A percentile compares a stretch with the other conserved stretches of the same genome.
Conservation (phyloP, 1,140 invertebrate species). For the Steinernema feltiae region DNA sequence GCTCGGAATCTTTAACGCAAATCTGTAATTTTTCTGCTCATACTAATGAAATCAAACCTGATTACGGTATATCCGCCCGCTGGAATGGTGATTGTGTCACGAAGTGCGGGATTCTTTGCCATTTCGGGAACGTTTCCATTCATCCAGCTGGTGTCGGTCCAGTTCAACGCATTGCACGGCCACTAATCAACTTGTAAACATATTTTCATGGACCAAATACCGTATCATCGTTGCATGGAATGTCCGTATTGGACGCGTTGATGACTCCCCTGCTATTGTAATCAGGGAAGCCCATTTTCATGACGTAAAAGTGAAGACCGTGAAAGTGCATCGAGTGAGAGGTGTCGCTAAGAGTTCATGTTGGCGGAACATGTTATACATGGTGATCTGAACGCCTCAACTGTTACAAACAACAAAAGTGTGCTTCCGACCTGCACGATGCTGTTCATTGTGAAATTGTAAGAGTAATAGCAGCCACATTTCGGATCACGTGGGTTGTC, state of each 20-base stretch:
- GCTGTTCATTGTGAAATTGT: constrained; percentile 45
- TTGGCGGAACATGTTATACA: constrained; percentile 54
- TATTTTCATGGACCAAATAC: not conserved
- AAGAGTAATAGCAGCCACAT: constrained; percentile 50
- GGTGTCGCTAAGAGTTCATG: constrained; percentile 41
- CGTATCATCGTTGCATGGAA: not conserved
- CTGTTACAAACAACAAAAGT: not conserved
- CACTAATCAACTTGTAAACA: not conserved
- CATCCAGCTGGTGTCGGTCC: not conserved
- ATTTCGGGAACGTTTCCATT: not conserved
- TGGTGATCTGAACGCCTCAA: constrained; percentile 38
- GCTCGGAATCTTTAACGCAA: not conserved
- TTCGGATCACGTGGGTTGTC: constrained; percentile 21
- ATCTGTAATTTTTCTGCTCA: not conserved
- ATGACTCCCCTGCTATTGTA: constrained; percentile 33
- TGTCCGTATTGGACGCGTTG: not conserved
- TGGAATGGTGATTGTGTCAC: not conserved
- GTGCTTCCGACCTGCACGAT: constrained; percentile 35
- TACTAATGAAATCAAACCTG: not conserved
- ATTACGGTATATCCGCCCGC: not conserved
- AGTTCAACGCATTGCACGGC: not conserved
- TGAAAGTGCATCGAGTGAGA: constrained; percentile 52
- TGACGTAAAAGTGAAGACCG: constrained; percentile 50
- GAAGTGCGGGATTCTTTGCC: not conserved
- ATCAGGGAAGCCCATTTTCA: constrained; percentile 49